A percentile compares a stretch with the other conserved stretches of the same genome.
phyloP scores from a whole-genome alignment of 2,113 vertebrate genomes.

The Glareola pratincola region DNA sequence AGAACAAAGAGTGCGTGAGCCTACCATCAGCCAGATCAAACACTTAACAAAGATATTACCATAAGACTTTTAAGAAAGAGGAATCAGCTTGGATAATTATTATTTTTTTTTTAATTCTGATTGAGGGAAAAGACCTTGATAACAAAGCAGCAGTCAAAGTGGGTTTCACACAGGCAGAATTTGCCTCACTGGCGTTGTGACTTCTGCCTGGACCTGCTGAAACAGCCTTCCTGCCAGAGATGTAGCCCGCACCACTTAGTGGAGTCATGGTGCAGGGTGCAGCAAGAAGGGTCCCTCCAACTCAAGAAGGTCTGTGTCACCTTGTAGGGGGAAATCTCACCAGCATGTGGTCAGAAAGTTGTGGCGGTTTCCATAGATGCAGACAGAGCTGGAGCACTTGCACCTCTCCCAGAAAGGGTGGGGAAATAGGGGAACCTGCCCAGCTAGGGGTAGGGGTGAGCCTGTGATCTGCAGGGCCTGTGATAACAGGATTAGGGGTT shows the following conservation, averaged over 20 bases:
- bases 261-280: not conserved
- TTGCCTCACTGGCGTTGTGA: fast-evolving
- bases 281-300: not conserved
- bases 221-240: not conserved
- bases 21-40: not conserved
- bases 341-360: not conserved
- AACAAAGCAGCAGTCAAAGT: not conserved
- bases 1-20: not conserved
- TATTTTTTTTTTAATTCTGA: not conserved
- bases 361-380: not conserved
- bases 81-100: not conserved
- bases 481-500: not conserved
- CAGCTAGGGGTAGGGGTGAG: not conserved
- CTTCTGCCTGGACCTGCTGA: not conserved
- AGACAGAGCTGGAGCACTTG: not conserved
- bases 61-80: not conserved
- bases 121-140: not conserved
- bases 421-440: not conserved
- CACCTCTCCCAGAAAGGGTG: not conserved
- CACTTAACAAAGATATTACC: not conserved
- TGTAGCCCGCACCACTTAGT: not conserved
- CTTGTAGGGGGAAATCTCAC: fast-evolving
- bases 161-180: not conserved
- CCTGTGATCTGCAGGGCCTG: not conserved
- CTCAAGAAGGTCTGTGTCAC: not conserved